A percentile compares a stretch with the other conserved stretches of the same genome.
phyloP scores from a whole-genome alignment of 2,113 vertebrate species.

The Apodemus sylvaticus region DNA sequence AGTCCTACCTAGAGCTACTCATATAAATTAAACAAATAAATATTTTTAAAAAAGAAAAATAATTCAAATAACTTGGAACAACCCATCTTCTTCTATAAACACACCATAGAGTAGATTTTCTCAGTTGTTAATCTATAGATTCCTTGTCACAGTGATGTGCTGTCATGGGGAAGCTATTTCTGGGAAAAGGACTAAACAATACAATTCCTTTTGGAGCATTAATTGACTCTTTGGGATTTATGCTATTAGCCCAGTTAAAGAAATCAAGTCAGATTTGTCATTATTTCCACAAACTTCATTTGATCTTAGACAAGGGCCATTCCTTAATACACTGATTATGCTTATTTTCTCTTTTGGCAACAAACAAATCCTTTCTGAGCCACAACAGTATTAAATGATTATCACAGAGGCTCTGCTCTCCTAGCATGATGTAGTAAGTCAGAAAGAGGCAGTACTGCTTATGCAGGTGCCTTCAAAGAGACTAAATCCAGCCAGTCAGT shows the following conservation, averaged over 20 bases:
- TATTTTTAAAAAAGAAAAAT: neutral
- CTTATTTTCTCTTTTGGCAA: neutral
- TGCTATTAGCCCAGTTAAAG: neutral
- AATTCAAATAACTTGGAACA: neutral
- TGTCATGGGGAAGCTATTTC: neutral
- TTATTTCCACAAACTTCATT: neutral
- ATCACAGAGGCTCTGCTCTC: neutral
- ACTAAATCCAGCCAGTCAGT: neutral
- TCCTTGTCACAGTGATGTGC: neutral
- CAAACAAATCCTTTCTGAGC: neutral
- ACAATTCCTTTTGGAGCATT: neutral
- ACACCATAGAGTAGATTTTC: neutral
- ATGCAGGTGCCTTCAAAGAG: neutral
- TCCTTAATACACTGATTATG: neutral
- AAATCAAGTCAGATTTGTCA: neutral
- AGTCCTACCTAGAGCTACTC: no score
- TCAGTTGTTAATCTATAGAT: neutral
- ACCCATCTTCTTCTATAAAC: neutral
- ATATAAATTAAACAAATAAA: no score
- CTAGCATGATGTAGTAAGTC: neutral
- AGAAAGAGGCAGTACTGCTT: neutral
- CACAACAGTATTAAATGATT: neutral
- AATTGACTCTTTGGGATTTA: neutral
- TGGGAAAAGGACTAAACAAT: neutral
- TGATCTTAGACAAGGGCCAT: neutral